Evolutionary conservation across 92 coral and sea anemone species (phyloP).

Genomic region (Micromussa lordhowensis): DNA sequence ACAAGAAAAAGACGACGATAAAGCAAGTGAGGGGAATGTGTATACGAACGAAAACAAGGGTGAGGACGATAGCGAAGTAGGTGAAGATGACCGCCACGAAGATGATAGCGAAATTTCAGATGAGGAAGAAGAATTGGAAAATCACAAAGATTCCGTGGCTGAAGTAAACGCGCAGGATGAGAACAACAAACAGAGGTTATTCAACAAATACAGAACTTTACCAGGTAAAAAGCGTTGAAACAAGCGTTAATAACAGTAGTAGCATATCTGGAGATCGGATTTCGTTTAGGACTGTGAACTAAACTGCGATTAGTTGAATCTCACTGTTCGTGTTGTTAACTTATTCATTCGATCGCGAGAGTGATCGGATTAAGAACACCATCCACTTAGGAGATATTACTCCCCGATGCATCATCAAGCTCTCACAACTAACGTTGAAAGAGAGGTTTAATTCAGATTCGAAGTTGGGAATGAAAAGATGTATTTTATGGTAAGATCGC

Average conservation of each 20-base stretch:
- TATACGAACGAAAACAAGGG: neutral
- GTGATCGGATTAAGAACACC: neutral
- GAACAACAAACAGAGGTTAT: neutral
- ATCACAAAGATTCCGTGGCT: neutral
- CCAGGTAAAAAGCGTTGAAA: constrained; percentile 1
- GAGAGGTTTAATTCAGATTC: neutral
- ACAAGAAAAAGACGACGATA: neutral
- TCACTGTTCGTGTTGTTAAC: neutral
- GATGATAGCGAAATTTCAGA: constrained; percentile 28
- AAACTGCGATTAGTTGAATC: neutral
- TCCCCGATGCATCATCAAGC: neutral
- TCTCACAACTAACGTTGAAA: neutral
- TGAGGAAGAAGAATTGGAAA: constrained; percentile 34
- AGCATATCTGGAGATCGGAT: too few species aligned
- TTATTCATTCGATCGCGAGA: neutral
- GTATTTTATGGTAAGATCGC: too few species aligned
- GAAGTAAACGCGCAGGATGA: neutral
- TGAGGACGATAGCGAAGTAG: neutral
- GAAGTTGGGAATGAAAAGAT: too few species aligned
- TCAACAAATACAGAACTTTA: constrained; percentile 14
- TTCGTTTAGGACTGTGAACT: neutral
- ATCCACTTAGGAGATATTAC: neutral
- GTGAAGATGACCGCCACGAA: neutral
- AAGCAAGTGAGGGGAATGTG: neutral
- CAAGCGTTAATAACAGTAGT: neutral